Evolutionary conservation across 2,797 vertebrate species (phyloP), one percentile per base, ranked within the genome.

Genomic region (Urocyon cinereoargenteus): DNA sequence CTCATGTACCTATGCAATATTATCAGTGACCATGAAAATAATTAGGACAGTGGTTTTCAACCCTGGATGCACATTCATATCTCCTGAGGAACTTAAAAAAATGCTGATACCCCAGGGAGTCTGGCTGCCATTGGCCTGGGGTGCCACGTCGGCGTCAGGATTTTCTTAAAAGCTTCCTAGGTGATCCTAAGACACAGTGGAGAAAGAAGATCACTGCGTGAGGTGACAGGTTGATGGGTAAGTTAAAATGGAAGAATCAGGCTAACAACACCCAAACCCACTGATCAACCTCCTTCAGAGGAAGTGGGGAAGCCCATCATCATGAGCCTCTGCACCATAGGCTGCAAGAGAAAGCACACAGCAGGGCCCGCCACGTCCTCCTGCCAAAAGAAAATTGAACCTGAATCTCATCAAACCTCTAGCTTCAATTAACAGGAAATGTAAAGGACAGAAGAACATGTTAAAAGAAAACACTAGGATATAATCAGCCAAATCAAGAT

Each of bases 31-130:
- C 15, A 18, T 15, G 18, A 86, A 96, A 96, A 94, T 45, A 73
- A 94, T 24, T 82, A 85, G 84, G 55, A 62, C 34, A 68, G 19
- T 62, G 78, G 28, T 79, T 90, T 95, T 85, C n/a, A 84, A 70
- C 15, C 6, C 18, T 59, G 24, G 31, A 57, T 96, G 21, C 53
- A 79, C 11, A 64, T 92, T n/a, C 83, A 26, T 26, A 86, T 15
- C 24, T 86, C 68, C 53, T 81, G 51, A 16, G 28, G 51, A 89
- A 93, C 85, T 96, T 96, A 62, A 45, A 73, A 86, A 94, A 90
- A n/a, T 90, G 45, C 18, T 73, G 45, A 61, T 36, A 28, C 26
- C 26, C 31, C 14, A 53, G 16, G 79, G 24, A 83, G 28, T 72
- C 72, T 88, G 61, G 73, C 49, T 53, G 28, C 34, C 75, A 82